Evolutionary conservation across 2,113 vertebrate species (phyloP), one percentile per base, ranked within the genome.

Genomic region (Pipa parva): DNA sequence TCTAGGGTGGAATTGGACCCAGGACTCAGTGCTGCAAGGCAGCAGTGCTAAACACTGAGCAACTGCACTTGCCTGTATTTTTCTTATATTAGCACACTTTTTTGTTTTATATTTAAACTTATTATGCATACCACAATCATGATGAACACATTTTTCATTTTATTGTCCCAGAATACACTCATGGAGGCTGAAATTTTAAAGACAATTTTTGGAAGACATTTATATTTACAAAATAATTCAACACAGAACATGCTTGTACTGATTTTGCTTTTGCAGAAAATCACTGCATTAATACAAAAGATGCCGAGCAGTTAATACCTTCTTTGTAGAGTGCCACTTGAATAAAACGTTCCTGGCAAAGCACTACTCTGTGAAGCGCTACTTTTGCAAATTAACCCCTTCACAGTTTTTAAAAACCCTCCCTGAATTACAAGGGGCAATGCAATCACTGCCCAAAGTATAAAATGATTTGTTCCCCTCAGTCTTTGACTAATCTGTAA

Each of bases 371-470:
- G 5, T 52, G 20, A 22, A 31, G 7, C 6, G 4, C 39, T 42
- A n/a, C 6, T n/a, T 13, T 13, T 10, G 39, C 6, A 42, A 42
- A 42, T 42, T 49, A 49, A 49, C 33, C 57, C 66, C 26, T 69
- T 69, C 66, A 69, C 66, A 69, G 66, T 69, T 60, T 69, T 73
- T 71, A 45, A 54, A 56, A 68, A 54, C 59, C 70, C 51, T 67
- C 39, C 51, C 67, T 63, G 51, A 56, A 52, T 59, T 36, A 58
- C 54, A 45, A 29, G 29, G 27, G n/a, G 45, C 18, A 25, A 15
- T 17, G 49, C 21, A 26, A 25, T 21, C 7, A 27, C 29, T 52
- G 29, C 21, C 45, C 31, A 26, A 28, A 20, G 4, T n/a, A 7
- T 20, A 51, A 66, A 31, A 66, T 21, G 13, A 48, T 57, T 49